Conservation (phyloP, 1,140 invertebrate species). For the Oedothorax gibbosus region DNA sequence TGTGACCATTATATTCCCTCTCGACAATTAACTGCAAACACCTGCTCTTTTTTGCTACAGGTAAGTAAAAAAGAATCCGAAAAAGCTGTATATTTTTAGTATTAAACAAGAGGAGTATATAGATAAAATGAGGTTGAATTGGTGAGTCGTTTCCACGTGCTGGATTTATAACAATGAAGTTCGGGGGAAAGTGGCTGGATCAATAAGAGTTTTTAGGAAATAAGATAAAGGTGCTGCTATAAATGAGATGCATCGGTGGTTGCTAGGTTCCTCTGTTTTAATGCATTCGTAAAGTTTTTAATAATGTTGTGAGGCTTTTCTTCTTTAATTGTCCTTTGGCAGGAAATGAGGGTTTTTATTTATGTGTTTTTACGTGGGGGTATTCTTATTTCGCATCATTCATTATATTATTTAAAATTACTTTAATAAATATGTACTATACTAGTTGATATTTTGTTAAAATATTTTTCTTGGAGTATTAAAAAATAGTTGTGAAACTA, state of each 20-base stretch:
- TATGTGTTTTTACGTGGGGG: too few species aligned
- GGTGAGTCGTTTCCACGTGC: conserved; percentile 40
- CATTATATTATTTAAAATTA: too few species aligned
- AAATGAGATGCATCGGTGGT: conserved; percentile 37
- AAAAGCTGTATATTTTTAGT: conserved; percentile 51
- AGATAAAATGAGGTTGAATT: conserved; percentile 50
- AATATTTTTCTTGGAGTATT: too few species aligned
- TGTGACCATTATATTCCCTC: conserved; percentile 41
- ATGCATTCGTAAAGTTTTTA: conserved; percentile 54
- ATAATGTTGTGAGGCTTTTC: conserved; percentile 30
- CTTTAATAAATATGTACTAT: too few species aligned
- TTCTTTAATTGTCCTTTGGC: neutral
- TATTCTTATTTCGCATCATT: too few species aligned
- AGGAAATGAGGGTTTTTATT: neutral
- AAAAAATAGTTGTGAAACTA: too few species aligned
- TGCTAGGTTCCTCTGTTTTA: conserved; percentile 51
- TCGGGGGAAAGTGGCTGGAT: conserved; percentile 5
- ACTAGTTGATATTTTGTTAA: too few species aligned
- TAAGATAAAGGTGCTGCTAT: conserved; percentile 42
- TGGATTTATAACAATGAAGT: conserved; percentile 51
- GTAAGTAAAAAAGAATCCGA: conserved; percentile 30
- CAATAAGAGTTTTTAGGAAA: conserved; percentile 51
- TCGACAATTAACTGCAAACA: conserved; percentile 50
- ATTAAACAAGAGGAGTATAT: conserved; percentile 43
- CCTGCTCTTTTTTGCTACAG: conserved; percentile 43